Conservation (phyloP, 2,113 vertebrate species). For the Mastomys natalensis region DNA sequence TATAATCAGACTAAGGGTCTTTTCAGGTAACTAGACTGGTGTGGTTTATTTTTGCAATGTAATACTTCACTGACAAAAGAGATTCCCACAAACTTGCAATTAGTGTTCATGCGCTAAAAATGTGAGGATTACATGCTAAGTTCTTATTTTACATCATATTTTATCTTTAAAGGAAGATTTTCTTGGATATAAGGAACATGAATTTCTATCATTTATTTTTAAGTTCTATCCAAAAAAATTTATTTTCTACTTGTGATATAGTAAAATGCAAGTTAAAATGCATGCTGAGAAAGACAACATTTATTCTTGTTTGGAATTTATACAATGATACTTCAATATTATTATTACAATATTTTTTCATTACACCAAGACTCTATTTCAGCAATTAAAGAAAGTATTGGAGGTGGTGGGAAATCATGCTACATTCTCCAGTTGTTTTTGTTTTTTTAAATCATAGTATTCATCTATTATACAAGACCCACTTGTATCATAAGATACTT, state of each 20-base stretch:
- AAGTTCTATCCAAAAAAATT: constrained; percentile 47
- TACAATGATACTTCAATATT: not conserved
- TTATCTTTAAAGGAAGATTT: constrained; percentile 4
- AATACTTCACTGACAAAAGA: not conserved
- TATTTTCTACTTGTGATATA: constrained; percentile 22
- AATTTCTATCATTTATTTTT: not conserved
- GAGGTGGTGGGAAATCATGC: too few relatives aligned
- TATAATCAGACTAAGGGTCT: constrained; percentile 21
- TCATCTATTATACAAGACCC: constrained; percentile 27
- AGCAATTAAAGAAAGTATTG: constrained; percentile 18
- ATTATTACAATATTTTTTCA: not conserved
- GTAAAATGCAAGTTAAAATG: constrained; percentile 54
- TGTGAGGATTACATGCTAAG: not conserved
- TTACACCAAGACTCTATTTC: not conserved
- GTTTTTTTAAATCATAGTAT: not conserved
- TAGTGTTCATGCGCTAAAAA: constrained; percentile 45
- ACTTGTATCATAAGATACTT: constrained; percentile 1
- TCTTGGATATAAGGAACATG: not conserved
- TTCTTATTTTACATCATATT: constrained; percentile 6
- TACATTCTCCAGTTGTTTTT: not conserved
- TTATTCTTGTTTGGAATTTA: constrained; percentile 43
- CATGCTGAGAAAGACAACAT: not conserved
- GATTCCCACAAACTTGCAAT: not conserved
- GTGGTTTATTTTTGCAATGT: constrained; percentile 41
- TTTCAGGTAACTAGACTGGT: not conserved